Conservation (phyloP, 2,113 vertebrate species). For the Tragulus kanchil region DNA sequence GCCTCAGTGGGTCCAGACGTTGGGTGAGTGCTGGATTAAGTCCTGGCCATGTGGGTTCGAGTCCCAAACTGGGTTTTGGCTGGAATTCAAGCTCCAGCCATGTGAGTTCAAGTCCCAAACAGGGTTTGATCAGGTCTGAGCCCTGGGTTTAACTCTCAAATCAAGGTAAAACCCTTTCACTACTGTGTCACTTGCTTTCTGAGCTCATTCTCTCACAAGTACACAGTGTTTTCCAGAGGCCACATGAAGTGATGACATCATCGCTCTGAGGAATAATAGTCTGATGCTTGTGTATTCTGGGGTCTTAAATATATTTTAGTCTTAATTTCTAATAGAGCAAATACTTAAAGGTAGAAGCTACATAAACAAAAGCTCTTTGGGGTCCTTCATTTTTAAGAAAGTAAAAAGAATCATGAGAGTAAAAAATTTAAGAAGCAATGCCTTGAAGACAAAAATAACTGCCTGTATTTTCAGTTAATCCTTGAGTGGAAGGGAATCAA, state of each 20-base stretch:
- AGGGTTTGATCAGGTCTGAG: too few relatives aligned
- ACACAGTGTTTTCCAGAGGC: neutral
- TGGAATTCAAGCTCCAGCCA: too few relatives aligned
- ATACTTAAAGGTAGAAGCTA: neutral
- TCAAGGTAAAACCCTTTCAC: too few relatives aligned
- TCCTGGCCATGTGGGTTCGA: too few relatives aligned
- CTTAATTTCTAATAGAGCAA: neutral
- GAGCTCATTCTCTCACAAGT: neutral
- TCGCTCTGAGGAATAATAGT: neutral
- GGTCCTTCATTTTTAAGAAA: neutral
- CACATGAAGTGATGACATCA: neutral
- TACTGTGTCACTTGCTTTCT: neutral
- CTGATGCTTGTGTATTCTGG: neutral
- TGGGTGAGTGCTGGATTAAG: too few relatives aligned
- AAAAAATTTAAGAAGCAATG: neutral
- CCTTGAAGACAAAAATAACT: neutral
- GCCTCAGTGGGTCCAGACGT: too few relatives aligned
- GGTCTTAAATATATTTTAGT: neutral
- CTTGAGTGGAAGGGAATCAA: neutral
- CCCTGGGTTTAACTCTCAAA: too few relatives aligned
- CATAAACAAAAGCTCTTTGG: neutral
- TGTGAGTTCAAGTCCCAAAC: too few relatives aligned
- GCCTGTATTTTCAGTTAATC: neutral
- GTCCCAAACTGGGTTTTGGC: too few relatives aligned
- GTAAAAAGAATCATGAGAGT: neutral